Evolutionary conservation across 2,888 invertebrate species (phyloP).

Genomic region (Plutella xylostella): DNA sequence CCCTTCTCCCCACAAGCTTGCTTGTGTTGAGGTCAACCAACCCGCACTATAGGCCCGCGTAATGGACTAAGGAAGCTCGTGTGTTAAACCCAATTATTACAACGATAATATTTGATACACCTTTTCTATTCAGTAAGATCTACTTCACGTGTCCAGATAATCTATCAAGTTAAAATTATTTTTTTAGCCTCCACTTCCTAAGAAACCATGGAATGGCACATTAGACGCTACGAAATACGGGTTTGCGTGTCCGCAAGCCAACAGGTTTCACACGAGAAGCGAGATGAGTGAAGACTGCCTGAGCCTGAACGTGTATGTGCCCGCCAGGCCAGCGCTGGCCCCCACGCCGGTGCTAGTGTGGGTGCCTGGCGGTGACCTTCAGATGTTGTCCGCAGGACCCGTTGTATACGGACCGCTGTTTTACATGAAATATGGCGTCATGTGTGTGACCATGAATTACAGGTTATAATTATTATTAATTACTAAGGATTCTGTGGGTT

Average conservation of each 20-base stretch:
- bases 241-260: constrained; percentile 22
- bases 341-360: constrained; percentile 26
- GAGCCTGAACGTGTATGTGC: constrained; percentile 24
- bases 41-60: too few relatives aligned
- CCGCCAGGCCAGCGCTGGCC: constrained; percentile 17
- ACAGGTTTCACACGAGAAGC: constrained; percentile 13
- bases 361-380: constrained; percentile 32
- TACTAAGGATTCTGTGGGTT: too few relatives aligned
- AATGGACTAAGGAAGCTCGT: too few relatives aligned
- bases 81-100: too few relatives aligned
- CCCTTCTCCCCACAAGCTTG: too few relatives aligned
- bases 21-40: too few relatives aligned
- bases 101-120: too few relatives aligned
- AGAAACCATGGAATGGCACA: constrained; percentile 21
- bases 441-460: constrained; percentile 37
- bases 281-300: constrained; percentile 31
- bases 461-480: constrained; percentile 22
- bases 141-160: too few relatives aligned
- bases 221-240: constrained; percentile 23
- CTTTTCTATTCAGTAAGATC: too few relatives aligned
- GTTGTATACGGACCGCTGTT: constrained; percentile 28
- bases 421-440: constrained; percentile 27
- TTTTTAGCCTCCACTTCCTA: constrained; percentile 26
- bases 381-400: constrained; percentile 22
- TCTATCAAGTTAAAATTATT: too few relatives aligned